Conservation (phyloP, 2,113 vertebrate genomes). For the Rhynchopsitta pachyrhyncha region DNA sequence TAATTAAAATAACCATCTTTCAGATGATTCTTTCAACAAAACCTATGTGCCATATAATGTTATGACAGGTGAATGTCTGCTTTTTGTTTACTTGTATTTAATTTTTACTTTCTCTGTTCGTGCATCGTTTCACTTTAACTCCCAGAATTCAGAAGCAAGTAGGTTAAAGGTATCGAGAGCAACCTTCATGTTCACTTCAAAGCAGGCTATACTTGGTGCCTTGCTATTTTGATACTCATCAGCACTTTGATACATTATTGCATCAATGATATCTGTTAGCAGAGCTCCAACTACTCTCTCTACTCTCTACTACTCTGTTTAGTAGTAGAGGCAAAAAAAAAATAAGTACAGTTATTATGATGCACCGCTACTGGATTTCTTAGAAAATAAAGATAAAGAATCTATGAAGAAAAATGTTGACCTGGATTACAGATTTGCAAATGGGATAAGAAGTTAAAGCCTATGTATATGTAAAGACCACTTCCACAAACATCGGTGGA, state of each 20-base stretch:
- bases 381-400: background rate
- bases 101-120: slow-evolving; percentile 3
- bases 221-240: background rate
- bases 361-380: background rate
- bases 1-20: background rate
- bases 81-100: background rate
- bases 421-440: background rate
- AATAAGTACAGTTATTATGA: background rate
- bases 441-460: background rate
- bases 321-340: background rate
- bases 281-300: background rate
- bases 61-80: background rate
- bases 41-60: background rate
- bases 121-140: background rate
- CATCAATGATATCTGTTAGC: background rate
- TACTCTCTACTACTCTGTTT: background rate
- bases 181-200: background rate
- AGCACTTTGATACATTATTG: background rate
- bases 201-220: background rate
- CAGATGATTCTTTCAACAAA: background rate
- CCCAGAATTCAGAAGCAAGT: background rate
- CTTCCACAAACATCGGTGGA: background rate
- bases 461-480: background rate
- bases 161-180: background rate
- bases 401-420: background rate